Evolutionary conservation across 2,113 vertebrate genomes (phyloP).

Genomic region (Brachirus orientalis): DNA sequence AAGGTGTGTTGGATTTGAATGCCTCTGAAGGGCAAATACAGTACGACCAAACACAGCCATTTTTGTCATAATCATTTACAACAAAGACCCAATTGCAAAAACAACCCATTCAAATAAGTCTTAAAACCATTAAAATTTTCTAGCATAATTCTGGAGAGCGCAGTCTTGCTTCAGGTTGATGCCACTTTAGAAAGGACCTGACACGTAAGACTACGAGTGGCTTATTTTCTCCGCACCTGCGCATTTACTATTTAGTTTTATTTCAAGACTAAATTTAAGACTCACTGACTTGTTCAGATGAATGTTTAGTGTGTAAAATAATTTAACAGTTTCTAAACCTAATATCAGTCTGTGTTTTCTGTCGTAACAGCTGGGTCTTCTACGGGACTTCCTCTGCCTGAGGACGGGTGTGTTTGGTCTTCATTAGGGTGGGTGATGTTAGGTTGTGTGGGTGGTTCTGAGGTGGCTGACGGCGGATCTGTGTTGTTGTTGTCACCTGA

Average conservation of each 20-base stretch:
- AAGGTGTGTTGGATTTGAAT: neutral
- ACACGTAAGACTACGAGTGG: too few relatives aligned
- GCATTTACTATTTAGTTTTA: too few relatives aligned
- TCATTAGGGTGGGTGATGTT: conserved; percentile 8
- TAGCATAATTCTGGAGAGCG: too few relatives aligned
- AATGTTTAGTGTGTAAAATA: neutral
- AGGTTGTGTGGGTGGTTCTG: conserved; percentile 18
- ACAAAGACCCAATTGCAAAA: neutral
- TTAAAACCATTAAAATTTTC: neutral
- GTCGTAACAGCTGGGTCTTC: conserved; percentile 7
- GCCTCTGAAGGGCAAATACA: too few relatives aligned
- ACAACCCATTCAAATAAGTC: neutral
- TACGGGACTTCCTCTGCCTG: neutral
- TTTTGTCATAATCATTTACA: neutral
- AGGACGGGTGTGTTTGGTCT: conserved; percentile 13
- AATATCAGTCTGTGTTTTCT: conserved; percentile 13
- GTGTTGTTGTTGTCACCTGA: neutral
- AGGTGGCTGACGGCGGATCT: neutral
- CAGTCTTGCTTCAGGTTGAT: too few relatives aligned
- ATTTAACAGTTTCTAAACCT: neutral
- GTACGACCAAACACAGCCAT: neutral
- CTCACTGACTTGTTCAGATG: neutral
- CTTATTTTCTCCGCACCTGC: too few relatives aligned
- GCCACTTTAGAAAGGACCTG: too few relatives aligned
- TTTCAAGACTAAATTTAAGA: too few relatives aligned